Evolutionary conservation across 2,113 vertebrate genomes (phyloP).

Genomic region (Macquaria australasica): DNA sequence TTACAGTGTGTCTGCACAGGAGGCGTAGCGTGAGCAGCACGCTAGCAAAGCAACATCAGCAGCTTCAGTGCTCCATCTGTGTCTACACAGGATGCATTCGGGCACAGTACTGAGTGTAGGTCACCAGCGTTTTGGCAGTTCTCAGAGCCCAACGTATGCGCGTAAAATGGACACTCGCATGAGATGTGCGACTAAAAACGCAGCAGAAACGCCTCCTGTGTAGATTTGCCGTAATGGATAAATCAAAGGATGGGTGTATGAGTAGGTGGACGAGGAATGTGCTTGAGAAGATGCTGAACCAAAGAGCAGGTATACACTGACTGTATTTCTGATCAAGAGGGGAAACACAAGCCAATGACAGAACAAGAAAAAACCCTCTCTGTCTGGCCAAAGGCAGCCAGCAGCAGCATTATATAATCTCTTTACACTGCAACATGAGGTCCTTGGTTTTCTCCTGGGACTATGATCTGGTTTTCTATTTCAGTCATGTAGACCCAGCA

Average conservation of each 20-base stretch:
- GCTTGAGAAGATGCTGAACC: background rate
- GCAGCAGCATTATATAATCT: conserved; percentile 24
- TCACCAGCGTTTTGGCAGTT: background rate
- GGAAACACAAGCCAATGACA: background rate
- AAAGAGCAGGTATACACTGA: background rate
- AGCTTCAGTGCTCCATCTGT: background rate
- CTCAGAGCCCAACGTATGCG: too few relatives aligned
- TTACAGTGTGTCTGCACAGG: background rate
- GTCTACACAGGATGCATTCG: background rate
- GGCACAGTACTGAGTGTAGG: background rate
- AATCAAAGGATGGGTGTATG: background rate
- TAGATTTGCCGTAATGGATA: background rate
- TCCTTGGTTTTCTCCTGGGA: conserved; percentile 8
- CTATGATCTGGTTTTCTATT: conserved; percentile 25
- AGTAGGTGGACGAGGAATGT: background rate
- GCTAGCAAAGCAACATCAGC: background rate
- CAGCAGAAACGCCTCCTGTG: background rate
- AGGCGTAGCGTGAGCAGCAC: background rate
- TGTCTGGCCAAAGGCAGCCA: conserved; percentile 30
- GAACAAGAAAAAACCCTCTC: conserved; percentile 30
- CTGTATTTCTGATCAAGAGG: background rate
- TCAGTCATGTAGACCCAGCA: conserved; percentile 13
- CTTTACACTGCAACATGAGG: background rate
- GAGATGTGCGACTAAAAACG: too few relatives aligned
- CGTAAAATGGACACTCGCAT: background rate